Percentiles rank a stretch among this genome's conserved stretches.
These are phyloP conservation scores for Polypedilum pembai DNA, from an alignment of 1,140 invertebrate species.

Conservation along the genomic window DNA sequence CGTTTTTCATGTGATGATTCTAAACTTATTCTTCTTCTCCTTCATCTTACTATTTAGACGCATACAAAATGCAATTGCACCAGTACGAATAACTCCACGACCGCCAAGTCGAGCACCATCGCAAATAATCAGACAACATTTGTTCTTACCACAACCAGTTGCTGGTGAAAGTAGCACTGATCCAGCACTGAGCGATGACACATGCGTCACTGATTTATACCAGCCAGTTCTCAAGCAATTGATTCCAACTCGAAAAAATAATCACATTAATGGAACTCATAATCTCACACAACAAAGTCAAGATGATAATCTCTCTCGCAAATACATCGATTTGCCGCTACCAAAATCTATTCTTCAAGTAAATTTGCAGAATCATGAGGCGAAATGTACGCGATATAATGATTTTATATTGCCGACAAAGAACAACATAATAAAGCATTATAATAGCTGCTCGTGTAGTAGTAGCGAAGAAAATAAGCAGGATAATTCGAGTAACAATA, in stretches of 20 bases:
- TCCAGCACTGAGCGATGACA: conserved; percentile 15
- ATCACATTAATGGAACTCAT: not conserved
- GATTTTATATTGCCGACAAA: not conserved
- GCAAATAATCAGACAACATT: conserved; percentile 1
- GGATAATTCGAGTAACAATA: not conserved
- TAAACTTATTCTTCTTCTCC: not conserved
- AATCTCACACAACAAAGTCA: not conserved
- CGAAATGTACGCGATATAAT: conserved; percentile 6
- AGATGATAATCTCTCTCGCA: conserved; percentile 34
- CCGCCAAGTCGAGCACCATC: not conserved
- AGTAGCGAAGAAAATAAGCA: not conserved
- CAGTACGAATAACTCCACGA: not conserved
- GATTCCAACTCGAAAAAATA: conserved; percentile 20
- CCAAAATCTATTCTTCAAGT: conserved; percentile 39
- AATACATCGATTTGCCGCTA: conserved; percentile 43
- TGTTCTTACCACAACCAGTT: conserved; percentile 5
- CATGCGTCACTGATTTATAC: not conserved
- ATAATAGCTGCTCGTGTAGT: not conserved
- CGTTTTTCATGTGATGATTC: not conserved
- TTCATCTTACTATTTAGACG: not conserved
- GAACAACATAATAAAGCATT: conserved; percentile 22
- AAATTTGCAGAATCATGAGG: conserved; percentile 3
- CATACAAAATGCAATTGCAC: conserved; percentile 22
- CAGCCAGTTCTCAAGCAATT: not conserved
- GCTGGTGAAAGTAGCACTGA: not conserved